These are phyloP conservation scores for Philhelius pedissequus DNA, from an alignment of 2,888 invertebrate genomes.

Conservation along the genomic window DNA sequence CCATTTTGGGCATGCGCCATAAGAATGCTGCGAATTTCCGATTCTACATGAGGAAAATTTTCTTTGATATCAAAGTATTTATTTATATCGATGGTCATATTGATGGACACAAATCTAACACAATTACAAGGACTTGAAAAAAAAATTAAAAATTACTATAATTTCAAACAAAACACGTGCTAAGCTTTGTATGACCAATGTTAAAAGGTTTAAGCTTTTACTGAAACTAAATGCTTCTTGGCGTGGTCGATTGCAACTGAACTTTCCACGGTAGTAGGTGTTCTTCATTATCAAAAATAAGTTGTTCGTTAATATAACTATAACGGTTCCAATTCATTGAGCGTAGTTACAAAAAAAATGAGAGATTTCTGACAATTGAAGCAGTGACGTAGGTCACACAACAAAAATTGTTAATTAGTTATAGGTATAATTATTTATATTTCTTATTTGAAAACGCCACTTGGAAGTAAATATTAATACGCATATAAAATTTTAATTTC, in stretches of 20 bases:
- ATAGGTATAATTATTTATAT: too few relatives aligned
- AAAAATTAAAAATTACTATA: neutral
- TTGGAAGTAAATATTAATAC: too few relatives aligned
- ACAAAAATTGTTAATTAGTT: too few relatives aligned
- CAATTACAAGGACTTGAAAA: neutral
- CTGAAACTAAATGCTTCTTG: neutral
- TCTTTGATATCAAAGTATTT: constrained; percentile 72
- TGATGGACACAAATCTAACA: neutral
- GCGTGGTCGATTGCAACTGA: constrained; percentile 26
- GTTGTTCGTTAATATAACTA: constrained; percentile 6
- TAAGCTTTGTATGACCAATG: neutral
- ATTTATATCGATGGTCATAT: constrained; percentile 74
- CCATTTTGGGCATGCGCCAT: constrained; percentile 76
- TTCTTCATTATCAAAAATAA: constrained; percentile 16
- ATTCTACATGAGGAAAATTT: constrained; percentile 74
- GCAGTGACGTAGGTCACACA: neutral
- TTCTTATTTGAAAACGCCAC: too few relatives aligned
- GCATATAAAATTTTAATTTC: too few relatives aligned
- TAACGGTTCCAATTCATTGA: constrained; percentile 40
- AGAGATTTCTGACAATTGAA: neutral
- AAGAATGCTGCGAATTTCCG: constrained; percentile 75
- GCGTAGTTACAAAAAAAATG: neutral
- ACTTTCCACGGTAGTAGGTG: neutral
- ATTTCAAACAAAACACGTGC: constrained; percentile 44
- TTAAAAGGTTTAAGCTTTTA: neutral